A percentile compares a stretch with the other conserved stretches of the same genome.
Evolutionary conservation across 2,888 invertebrate species (phyloP).

Genomic region (Cataglyphis altisquamis): DNA sequence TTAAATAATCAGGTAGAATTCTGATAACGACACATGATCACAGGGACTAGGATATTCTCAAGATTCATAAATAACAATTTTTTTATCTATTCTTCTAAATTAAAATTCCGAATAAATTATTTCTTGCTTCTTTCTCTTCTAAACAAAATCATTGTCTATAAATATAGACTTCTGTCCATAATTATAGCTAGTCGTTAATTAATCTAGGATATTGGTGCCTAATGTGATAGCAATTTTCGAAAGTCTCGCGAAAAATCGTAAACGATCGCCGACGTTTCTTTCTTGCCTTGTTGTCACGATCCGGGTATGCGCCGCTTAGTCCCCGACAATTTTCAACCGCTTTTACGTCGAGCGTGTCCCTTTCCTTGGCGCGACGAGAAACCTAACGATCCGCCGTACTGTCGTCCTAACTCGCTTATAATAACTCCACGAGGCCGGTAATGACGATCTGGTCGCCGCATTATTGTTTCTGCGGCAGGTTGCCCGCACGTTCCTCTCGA

Average conservation of each 20-base stretch:
- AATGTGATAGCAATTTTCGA: neutral
- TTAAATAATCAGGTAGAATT: conserved; percentile 20
- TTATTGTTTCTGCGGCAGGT: conserved; percentile 81
- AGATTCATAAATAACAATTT: neutral
- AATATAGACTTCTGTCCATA: neutral
- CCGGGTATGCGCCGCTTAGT: neutral
- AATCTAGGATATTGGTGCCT: neutral
- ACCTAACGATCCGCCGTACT: conserved; percentile 67
- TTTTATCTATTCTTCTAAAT: neutral
- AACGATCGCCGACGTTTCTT: conserved; percentile 40
- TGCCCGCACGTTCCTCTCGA: conserved; percentile 73
- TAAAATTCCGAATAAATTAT: neutral
- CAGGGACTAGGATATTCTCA: neutral
- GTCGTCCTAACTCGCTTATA: conserved; percentile 81
- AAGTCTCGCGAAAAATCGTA: conserved; percentile 22
- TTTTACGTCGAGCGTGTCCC: conserved; percentile 63
- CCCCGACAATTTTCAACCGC: conserved; percentile 65
- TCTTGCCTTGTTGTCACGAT: conserved; percentile 22
- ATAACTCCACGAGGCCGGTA: conserved; percentile 78
- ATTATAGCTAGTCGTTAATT: neutral
- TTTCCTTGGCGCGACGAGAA: conserved; percentile 57
- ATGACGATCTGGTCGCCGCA: conserved; percentile 79
- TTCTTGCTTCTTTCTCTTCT: neutral
- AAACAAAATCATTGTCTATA: neutral
- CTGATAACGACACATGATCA: neutral